Evolutionary conservation across 2,797 vertebrate genomes (phyloP).

Genomic region (Melanotaenia trifasciata): DNA sequence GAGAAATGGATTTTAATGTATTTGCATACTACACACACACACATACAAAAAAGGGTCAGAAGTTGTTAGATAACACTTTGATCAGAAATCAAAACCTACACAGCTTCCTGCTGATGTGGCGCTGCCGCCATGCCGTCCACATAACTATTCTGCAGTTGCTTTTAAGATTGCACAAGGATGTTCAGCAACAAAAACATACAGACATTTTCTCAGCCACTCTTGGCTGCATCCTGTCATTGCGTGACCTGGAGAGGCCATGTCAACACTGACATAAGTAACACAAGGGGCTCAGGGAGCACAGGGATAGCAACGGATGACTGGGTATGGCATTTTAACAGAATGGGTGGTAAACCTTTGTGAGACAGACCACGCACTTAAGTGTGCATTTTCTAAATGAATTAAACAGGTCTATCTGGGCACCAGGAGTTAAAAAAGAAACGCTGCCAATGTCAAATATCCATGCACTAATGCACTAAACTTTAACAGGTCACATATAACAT

Average conservation of each 20-base stretch:
- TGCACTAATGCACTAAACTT: neutral
- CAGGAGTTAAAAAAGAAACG: conserved; percentile 15
- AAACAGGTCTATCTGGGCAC: conserved; percentile 56
- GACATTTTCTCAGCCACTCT: conserved; percentile 52
- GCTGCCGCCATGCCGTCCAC: neutral
- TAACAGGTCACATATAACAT: neutral
- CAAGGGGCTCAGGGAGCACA: conserved; percentile 70
- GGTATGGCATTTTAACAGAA: conserved; percentile 71
- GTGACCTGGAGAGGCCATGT: conserved; percentile 76
- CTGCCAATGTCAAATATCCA: neutral
- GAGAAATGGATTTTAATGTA: neutral
- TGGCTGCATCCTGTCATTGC: conserved; percentile 61
- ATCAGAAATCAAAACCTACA: conserved; percentile 11
- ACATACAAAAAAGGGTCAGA: neutral
- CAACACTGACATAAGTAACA: conserved; percentile 77
- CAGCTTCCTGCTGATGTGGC: neutral
- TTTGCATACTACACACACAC: neutral
- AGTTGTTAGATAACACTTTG: neutral
- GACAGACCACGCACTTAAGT: conserved; percentile 43
- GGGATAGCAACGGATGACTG: conserved; percentile 69
- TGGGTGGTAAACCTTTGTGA: conserved; percentile 51
- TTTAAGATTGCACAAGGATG: conserved; percentile 32
- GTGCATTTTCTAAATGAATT: conserved; percentile 62
- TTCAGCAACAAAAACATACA: conserved; percentile 50
- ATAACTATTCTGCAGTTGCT: conserved; percentile 13